These are phyloP conservation scores for Boulengeromyrus knoepffleri DNA, from an alignment of 2,113 vertebrate genomes.

Conservation along the genomic window DNA sequence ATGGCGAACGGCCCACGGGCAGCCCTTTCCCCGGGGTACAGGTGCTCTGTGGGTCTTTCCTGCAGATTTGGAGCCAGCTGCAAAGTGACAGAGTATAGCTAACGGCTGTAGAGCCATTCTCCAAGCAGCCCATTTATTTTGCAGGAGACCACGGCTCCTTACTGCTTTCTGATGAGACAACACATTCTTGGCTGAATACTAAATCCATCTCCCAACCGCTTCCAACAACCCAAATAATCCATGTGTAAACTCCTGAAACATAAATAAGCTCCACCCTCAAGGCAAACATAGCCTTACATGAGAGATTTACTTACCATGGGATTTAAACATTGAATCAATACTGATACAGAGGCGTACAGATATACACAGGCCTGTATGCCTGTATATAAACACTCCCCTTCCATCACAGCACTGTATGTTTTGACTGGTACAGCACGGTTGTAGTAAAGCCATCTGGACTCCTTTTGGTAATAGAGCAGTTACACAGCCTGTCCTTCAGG, in stretches of 20 bases:
- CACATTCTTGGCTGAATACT: neutral
- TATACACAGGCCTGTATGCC: neutral
- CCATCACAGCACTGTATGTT: neutral
- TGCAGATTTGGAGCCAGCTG: neutral
- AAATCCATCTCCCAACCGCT: neutral
- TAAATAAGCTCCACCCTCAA: neutral
- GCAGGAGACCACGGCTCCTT: neutral
- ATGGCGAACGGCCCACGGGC: neutral
- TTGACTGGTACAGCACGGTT: neutral
- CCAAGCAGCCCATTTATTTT: neutral
- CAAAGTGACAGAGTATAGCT: neutral
- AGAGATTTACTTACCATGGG: neutral
- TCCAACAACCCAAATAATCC: neutral
- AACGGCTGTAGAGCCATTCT: neutral
- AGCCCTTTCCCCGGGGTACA: neutral
- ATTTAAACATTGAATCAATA: neutral
- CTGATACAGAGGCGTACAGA: neutral
- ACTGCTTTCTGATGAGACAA: constrained; percentile 1
- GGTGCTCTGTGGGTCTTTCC: neutral
- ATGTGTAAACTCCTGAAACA: neutral
- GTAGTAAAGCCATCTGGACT: neutral
- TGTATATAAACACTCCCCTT: neutral
- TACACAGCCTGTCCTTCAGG: neutral
- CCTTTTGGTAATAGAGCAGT: neutral
- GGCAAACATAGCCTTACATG: neutral